Conservation (phyloP, 2,888 invertebrate genomes). For the Drosophila silvestris region DNA sequence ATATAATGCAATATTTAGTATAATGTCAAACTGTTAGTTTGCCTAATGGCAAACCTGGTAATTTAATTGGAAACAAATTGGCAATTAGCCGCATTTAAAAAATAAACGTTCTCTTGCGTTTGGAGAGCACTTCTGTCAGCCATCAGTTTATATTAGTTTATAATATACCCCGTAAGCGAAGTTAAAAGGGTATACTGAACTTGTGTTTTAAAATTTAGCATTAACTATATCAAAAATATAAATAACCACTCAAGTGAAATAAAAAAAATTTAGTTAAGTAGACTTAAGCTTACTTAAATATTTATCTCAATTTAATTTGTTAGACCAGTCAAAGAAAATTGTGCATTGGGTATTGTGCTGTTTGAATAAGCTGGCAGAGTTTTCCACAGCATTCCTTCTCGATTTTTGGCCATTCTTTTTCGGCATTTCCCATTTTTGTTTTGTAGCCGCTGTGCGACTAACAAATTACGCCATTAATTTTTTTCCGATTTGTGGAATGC, state of each 20-base stretch:
- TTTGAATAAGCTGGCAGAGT: neutral
- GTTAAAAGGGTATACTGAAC: neutral
- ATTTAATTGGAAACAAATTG: slow-evolving; percentile 54
- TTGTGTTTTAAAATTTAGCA: neutral
- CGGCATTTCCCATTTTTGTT: slow-evolving; percentile 13
- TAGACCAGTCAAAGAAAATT: neutral
- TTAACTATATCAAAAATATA: neutral
- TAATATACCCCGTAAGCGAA: neutral
- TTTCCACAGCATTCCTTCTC: slow-evolving; percentile 15
- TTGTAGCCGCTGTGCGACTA: slow-evolving; percentile 43
- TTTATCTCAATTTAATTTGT: neutral
- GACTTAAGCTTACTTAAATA: neutral
- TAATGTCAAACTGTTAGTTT: slow-evolving; percentile 16
- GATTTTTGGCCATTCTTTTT: slow-evolving; percentile 12
- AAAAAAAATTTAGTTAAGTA: neutral
- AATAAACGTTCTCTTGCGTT: neutral
- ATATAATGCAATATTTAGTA: slow-evolving; percentile 14
- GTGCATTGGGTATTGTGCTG: neutral
- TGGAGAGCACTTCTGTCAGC: neutral
- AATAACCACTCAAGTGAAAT: neutral
- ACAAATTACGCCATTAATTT: slow-evolving; percentile 77
- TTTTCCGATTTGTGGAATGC: slow-evolving; percentile 54
- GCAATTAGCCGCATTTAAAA: slow-evolving; percentile 28
- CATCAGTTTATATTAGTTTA: neutral
- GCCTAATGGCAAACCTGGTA: neutral